Evolutionary conservation across 2,888 invertebrate genomes (phyloP).

Genomic region (Oligia strigilis): DNA sequence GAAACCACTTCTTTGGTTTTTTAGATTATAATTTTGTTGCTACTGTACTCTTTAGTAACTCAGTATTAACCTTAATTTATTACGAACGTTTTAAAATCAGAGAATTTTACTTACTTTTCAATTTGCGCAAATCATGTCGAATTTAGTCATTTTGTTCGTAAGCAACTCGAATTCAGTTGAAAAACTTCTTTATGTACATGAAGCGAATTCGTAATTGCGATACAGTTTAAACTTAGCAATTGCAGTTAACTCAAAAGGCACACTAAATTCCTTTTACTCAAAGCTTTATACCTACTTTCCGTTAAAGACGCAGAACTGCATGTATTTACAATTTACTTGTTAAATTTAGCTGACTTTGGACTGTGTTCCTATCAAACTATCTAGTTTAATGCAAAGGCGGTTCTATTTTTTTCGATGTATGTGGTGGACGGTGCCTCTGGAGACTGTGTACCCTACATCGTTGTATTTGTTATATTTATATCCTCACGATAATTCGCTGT

Average conservation of each 20-base stretch:
- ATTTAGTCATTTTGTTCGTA: conserved; percentile 12
- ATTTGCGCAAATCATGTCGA: background rate
- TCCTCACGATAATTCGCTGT: background rate
- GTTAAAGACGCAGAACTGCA: conserved; percentile 9
- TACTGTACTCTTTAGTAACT: background rate
- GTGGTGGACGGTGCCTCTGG: background rate
- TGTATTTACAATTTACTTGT: background rate
- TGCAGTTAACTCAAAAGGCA: conserved; percentile 23
- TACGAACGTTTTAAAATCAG: background rate
- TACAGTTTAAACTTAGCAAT: conserved; percentile 19
- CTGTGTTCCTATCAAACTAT: background rate
- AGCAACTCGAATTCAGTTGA: conserved; percentile 14
- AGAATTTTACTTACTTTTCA: background rate
- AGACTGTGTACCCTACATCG: background rate
- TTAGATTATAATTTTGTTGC: background rate
- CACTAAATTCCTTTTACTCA: conserved; percentile 21
- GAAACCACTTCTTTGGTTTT: background rate
- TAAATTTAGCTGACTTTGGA: background rate
- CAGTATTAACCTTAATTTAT: background rate
- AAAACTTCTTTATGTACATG: conserved; percentile 8
- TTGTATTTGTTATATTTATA: background rate
- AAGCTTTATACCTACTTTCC: background rate
- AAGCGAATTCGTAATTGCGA: conserved; percentile 42
- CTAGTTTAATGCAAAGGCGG: background rate
- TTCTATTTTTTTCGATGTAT: background rate